Evolutionary conservation across 1,140 invertebrate species (phyloP), one percentile per base, ranked within the genome.

Genomic region (Drosophila pruinosa): DNA sequence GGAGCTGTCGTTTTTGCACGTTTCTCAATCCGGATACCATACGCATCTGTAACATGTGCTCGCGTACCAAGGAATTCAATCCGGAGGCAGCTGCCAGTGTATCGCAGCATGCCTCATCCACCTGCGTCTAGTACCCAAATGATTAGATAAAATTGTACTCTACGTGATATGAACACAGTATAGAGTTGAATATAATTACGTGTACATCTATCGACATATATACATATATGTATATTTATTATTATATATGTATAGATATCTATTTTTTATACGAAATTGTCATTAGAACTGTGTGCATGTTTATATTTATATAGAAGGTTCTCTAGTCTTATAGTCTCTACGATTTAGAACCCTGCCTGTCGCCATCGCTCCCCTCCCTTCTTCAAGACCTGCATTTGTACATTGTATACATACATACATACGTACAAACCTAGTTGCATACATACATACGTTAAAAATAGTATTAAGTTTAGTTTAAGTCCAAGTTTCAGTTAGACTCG

Each of bases 41-140:
- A 43, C 93, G 93, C 19, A 94, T 96, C 69, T 96, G 95, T 85
- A 94, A 95, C 61, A 96, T 96, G 93, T 96, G 95, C 80, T 92
- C 93, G 17, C 95, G 95, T 75, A 91, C 81, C 48, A 90, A 90
- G 72, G 89, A 91, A 48, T 91, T 89, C 21, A 89, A 80, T 59
- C 53, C 82, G 24, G 82, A 90, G 62, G 85, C 81, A 17, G 77
- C 78, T 8, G 59, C 80, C 7, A 88, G 57, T 62, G 70, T 85
- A 26, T 72, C 85, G 47, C 78, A 88, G 41, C 78, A 88, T 45
- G 78, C 76, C 50, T 89, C 64, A 45, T 89, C 90, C 34, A 91
- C 90, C 67, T 91, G 90, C 69, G 89, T 90, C 41, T 91, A 90
- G 65, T 21, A 47, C 7, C 19, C 1, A 26, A 28, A 26, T 10